Evolutionary conservation across 2,113 vertebrate genomes (phyloP).

Genomic region (Clarias batrachus): DNA sequence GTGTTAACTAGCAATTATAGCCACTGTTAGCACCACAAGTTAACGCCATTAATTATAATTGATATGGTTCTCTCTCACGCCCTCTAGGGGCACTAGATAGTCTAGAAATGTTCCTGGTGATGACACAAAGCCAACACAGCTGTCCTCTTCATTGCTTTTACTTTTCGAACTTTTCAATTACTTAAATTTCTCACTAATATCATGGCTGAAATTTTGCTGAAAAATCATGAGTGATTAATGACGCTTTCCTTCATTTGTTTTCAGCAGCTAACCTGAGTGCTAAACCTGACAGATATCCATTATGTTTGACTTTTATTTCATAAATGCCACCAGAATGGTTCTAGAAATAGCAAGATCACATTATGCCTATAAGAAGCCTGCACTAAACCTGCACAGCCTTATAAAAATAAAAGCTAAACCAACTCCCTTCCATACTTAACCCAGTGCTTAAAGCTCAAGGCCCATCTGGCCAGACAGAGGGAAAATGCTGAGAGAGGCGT

Average conservation of each 20-base stretch:
- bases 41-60: neutral
- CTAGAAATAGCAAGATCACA: neutral
- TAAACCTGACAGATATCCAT: neutral
- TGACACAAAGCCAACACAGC: neutral
- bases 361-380: neutral
- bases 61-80: neutral
- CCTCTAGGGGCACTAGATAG: too few relatives aligned
- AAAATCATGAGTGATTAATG: neutral
- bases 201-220: neutral
- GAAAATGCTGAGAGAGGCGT: constrained; percentile 4
- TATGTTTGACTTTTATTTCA: neutral
- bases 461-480: constrained; percentile 18
- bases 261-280: neutral
- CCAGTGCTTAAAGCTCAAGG: neutral
- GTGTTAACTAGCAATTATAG: neutral
- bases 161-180: neutral
- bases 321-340: neutral
- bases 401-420: constrained; percentile 12
- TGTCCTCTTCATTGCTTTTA: neutral
- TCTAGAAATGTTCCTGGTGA: too few relatives aligned
- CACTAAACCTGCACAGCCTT: neutral
- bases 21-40: too few relatives aligned
- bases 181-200: neutral
- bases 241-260: neutral
- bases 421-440: neutral